Percentiles rank a stretch among this genome's conserved stretches.
phyloP scores from a whole-genome alignment of 2,888 invertebrate species.

The Agapostemon virescens region DNA sequence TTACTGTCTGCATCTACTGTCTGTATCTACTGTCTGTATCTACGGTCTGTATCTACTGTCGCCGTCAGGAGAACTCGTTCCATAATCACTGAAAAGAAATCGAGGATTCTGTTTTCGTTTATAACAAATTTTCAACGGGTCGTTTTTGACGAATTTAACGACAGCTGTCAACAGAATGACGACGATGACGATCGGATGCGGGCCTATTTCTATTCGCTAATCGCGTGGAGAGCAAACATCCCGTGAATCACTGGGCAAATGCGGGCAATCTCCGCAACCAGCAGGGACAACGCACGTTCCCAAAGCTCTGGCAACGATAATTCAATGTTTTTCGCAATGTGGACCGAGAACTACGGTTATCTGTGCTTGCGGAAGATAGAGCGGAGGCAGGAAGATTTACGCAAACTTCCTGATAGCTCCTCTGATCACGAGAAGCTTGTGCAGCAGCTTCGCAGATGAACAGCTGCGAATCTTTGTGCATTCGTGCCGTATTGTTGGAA shows the following conservation, averaged over 20 bases:
- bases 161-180: neutral
- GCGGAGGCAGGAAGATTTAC: neutral
- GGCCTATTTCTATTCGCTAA: slow-evolving; percentile 37
- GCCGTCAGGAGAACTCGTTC: too few species aligned
- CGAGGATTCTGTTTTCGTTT: neutral
- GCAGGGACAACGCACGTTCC: slow-evolving; percentile 6
- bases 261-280: slow-evolving; percentile 27
- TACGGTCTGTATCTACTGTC: too few species aligned
- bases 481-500: neutral
- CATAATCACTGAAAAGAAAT: neutral
- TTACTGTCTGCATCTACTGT: too few species aligned
- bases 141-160: neutral
- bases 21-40: too few species aligned
- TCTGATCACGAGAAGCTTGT: neutral
- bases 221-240: slow-evolving; percentile 25
- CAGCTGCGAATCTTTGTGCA: neutral
- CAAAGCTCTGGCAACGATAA: slow-evolving; percentile 11
- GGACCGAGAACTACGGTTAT: slow-evolving; percentile 5
- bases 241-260: slow-evolving; percentile 33
- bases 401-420: neutral
- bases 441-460: neutral
- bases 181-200: slow-evolving; percentile 26
- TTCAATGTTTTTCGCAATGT: neutral
- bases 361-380: slow-evolving; percentile 2
- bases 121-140: neutral